These are phyloP conservation scores for Cyanoderma ruficeps DNA, from an alignment of 2,113 vertebrate genomes.

Conservation along the genomic window DNA sequence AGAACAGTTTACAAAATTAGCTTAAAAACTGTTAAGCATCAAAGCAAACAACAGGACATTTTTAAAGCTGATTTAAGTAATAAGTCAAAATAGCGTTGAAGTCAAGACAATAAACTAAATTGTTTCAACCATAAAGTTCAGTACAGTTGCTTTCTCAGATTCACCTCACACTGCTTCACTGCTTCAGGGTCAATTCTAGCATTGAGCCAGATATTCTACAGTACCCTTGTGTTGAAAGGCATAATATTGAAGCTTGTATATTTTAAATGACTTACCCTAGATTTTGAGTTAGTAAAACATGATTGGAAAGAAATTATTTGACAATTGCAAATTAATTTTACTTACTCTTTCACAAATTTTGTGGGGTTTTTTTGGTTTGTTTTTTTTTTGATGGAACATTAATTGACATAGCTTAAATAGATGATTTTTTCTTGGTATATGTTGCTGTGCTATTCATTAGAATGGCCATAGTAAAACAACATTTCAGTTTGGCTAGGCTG, in stretches of 20 bases:
- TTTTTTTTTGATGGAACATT: background rate
- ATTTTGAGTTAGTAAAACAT: background rate
- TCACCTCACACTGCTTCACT: background rate
- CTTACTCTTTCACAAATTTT: background rate
- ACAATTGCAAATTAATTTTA: background rate
- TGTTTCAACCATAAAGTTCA: background rate
- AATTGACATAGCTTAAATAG: background rate
- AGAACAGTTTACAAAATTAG: background rate
- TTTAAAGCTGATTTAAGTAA: background rate
- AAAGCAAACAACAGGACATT: background rate
- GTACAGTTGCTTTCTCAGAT: background rate
- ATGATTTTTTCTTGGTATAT: background rate
- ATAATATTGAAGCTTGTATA: background rate
- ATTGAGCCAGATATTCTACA: background rate
- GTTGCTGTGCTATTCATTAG: background rate
- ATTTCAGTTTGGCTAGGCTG: background rate
- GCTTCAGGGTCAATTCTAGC: background rate
- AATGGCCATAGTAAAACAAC: background rate
- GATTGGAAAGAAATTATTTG: background rate
- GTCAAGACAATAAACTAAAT: background rate
- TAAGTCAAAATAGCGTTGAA: background rate
- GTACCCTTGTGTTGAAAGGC: background rate
- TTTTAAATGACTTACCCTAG: background rate
- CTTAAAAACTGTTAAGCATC: background rate
- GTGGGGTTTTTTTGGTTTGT: rapidly evolving